Evolutionary conservation across 2,888 invertebrate genomes (phyloP), one percentile per base, ranked within the genome.

Genomic region (Hypsopygia costalis): DNA sequence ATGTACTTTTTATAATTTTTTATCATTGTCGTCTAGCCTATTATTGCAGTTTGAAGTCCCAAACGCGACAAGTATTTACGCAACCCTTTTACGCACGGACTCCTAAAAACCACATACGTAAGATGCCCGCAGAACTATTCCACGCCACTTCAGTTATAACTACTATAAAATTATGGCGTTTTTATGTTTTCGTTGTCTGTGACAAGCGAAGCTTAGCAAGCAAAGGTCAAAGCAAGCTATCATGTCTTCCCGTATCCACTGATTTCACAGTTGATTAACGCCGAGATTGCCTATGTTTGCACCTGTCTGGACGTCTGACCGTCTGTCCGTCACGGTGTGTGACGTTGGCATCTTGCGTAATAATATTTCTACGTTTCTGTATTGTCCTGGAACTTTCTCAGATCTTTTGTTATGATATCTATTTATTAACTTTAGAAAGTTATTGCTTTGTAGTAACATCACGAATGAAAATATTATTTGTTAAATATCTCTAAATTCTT

Each of bases 251-350:
- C 11, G 31, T 31, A 10, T 11, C 7, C 7, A 12, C 11, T 10
- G 38, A 39, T 39, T 39, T 27, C 71, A 74, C 72, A 65, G 71
- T 61, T 55, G 64, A 69, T 62, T 65, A 52, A 55, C 49, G 53
- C 52, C 52, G 64, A 60, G 69, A 66, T 66, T 64, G 59, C 2
- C 25, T 6, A 25, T 25, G 25, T 41, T 35, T 33, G 49, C 72
- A 72, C 71, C 72, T 73, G 72, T 48, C 51, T 49, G 43, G 27
- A 42, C 44, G 49, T 43, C 47, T 16, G 44, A 43, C 28, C 52
- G 57, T 55, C 53, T 40, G 43, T 27, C 46, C 44, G 49, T 43
- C 45, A 41, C 41, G 37, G 41, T 33, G 12, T 8, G 3, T 38
- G 31, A 11, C n/a, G n/a, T n/a, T n/a, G n/a, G n/a, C 10, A 20